Evolutionary conservation across 2,888 invertebrate genomes (phyloP), one percentile per base, ranked within the genome.

Genomic region (Trissolcus japonicus): DNA sequence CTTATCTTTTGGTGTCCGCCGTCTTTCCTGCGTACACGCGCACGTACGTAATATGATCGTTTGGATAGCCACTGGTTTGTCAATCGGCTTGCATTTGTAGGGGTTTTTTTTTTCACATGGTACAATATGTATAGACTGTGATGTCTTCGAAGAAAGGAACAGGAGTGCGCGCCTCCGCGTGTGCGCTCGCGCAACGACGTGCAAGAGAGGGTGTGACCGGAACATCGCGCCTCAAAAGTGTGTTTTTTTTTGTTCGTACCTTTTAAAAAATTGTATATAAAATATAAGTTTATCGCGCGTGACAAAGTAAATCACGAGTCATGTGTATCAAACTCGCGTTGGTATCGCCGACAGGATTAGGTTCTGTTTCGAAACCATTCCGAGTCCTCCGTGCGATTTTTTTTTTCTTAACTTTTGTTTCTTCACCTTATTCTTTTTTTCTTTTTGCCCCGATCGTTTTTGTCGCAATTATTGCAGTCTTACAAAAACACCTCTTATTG

Each of bases 61-160:
- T 56, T 41, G 21, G 43, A 40, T 53, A 67, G 14, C 43, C 61
- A 19, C 29, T 50, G 14, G 48, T 53, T 48, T 54, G 41, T 73
- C 51, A 54, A 46, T 62, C 50, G n/a, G 35, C 35, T 35, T 35
- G 35, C 35, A 35, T 35, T 35, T 35, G 35, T 35, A 35, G 35
- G 21, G 41, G 9, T 16, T 9, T 14, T 43, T 56, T 57, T 40
- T 67, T 19, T 51, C 79, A 76, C 80, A 78, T 81, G 80, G 76
- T 81, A 80, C 80, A 82, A 81, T 81, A 83, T 82, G 61, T 82
- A 81, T 80, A 82, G 76, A 80, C 79, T 74, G n/a, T n/a, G 80
- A 75, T 74, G 78, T 72, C 78, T 78, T 48, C 51, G 76, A 66
- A 62, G 53, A 61, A 51, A 16, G n/a, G n/a, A 57, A 66, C 79